Percentiles rank a stretch among this genome's conserved stretches.
These are phyloP conservation scores for Peucedramus taeniatus DNA, from an alignment of 2,113 vertebrate genomes.

Conservation along the genomic window DNA sequence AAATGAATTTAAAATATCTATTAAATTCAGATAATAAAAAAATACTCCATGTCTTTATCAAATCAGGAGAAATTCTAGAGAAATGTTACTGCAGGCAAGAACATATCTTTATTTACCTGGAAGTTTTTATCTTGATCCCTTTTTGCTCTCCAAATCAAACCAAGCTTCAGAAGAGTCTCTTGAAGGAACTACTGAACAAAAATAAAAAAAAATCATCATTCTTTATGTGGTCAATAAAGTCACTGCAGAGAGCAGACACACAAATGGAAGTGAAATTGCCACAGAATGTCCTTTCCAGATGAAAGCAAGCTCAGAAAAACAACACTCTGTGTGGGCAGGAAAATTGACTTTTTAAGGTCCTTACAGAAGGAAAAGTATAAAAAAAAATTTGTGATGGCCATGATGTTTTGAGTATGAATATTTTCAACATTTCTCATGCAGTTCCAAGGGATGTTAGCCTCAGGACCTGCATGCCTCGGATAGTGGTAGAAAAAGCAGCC, in stretches of 20 bases:
- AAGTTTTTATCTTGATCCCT: background rate
- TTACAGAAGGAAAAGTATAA: background rate
- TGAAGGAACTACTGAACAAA: background rate
- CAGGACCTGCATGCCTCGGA: background rate
- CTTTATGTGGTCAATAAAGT: background rate
- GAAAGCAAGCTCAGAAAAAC: background rate
- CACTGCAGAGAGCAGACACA: background rate
- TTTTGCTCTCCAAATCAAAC: background rate
- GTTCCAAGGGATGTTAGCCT: background rate
- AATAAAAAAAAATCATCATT: background rate
- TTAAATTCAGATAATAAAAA: background rate
- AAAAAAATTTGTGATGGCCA: background rate
- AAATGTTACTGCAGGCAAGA: background rate
- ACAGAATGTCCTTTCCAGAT: background rate
- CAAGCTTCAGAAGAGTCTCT: background rate
- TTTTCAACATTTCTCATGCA: background rate
- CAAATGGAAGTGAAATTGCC: background rate
- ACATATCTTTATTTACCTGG: background rate
- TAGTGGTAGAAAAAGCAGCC: background rate
- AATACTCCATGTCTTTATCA: background rate
- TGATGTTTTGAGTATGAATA: background rate
- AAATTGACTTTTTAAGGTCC: background rate
- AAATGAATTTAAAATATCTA: background rate
- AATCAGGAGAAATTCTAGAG: background rate
- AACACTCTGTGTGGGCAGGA: background rate